These are phyloP conservation scores for Loripinus fragilis DNA, from an alignment of 2,888 invertebrate species.

Conservation along the genomic window DNA sequence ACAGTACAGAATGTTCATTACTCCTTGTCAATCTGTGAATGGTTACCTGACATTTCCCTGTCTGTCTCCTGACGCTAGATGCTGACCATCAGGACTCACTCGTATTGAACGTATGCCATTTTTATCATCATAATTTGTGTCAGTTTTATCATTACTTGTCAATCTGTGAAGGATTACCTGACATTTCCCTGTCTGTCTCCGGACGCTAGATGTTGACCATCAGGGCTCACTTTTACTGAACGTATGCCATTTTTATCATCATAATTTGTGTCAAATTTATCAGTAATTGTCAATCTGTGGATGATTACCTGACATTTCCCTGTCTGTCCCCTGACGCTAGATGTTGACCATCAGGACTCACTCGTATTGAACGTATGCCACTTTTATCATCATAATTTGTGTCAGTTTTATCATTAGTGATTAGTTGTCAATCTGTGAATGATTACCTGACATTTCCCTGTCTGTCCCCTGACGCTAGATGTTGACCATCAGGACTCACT, in stretches of 20 bases:
- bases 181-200: constrained; percentile 94
- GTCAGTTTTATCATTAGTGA: constrained; percentile 84
- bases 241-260: constrained; percentile 93
- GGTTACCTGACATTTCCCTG: too few species aligned
- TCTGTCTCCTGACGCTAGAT: too few species aligned
- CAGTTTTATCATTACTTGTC: too few species aligned
- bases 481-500: constrained; percentile 94
- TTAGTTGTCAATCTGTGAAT: too few species aligned
- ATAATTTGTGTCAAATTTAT: constrained; percentile 83
- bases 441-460: constrained; percentile 88
- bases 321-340: constrained; percentile 96
- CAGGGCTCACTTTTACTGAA: constrained; percentile 94
- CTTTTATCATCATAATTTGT: constrained; percentile 87
- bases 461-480: constrained; percentile 96
- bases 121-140: too few species aligned
- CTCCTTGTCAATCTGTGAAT: too few species aligned
- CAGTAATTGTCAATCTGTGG: too few species aligned
- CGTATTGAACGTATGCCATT: too few species aligned
- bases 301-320: constrained; percentile 87
- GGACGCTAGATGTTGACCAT: constrained; percentile 94
- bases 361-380: constrained; percentile 94
- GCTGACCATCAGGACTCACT: too few species aligned
- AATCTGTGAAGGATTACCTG: too few species aligned
- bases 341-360: constrained; percentile 95
- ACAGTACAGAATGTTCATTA: too few species aligned